phyloP scores from a whole-genome alignment of 2,113 vertebrate species.

The Bubo bubo region DNA sequence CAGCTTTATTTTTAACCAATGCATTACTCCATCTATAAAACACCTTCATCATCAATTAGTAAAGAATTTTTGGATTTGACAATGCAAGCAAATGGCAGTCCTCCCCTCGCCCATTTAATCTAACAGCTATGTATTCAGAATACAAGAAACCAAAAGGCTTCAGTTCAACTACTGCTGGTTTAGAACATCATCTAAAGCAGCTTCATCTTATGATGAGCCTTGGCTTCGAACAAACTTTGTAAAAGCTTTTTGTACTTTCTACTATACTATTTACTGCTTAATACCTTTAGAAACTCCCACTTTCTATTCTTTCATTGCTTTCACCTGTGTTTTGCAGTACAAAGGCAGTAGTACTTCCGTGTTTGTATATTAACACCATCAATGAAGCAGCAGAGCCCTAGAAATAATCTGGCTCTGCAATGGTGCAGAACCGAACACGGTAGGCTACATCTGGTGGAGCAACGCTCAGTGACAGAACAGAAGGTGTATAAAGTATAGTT shows the following conservation, averaged over 20 bases:
- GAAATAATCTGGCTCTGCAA: neutral
- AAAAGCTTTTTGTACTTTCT: neutral
- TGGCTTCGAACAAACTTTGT: neutral
- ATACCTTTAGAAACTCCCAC: neutral
- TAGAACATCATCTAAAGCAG: neutral
- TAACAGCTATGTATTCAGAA: neutral
- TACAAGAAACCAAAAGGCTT: neutral
- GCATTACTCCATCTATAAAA: neutral
- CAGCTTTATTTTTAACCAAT: neutral
- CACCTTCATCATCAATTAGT: neutral
- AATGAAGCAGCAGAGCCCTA: neutral
- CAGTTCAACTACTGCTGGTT: neutral
- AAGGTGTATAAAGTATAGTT: neutral
- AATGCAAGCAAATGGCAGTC: neutral
- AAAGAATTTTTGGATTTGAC: neutral
- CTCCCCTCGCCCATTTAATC: no score
- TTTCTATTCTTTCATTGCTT: neutral
- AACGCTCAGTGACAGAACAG: neutral
- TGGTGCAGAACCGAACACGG: accelerated
- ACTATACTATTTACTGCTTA: neutral
- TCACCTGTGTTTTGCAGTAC: neutral
- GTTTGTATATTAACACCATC: neutral
- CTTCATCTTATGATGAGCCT: neutral
- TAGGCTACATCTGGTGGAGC: accelerated
- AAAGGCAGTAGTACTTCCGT: neutral